These are phyloP conservation scores for Meda fulgida DNA, from an alignment of 2,797 vertebrate species.

Conservation along the genomic window DNA sequence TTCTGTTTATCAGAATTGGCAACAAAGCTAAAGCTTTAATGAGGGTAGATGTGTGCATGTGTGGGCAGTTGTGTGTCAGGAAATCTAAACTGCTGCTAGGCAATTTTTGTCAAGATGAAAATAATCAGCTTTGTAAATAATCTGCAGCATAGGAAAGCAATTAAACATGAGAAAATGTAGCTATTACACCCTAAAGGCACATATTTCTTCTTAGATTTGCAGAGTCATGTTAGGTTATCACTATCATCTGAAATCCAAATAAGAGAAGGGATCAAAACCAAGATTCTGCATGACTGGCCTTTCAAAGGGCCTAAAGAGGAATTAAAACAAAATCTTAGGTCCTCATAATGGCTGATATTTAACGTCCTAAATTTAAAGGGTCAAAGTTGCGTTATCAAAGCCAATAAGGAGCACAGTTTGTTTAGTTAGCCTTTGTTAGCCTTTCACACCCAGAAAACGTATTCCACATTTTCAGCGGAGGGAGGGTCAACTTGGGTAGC, in stretches of 20 bases:
- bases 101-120: constrained; percentile 47
- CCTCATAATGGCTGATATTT: not conserved
- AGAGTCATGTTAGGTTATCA: constrained; percentile 34
- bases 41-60: constrained; percentile 15
- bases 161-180: constrained; percentile 28
- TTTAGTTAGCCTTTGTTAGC: too few species aligned
- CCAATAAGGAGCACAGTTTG: too few species aligned
- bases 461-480: too few species aligned
- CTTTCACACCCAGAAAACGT: too few species aligned
- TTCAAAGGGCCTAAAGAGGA: not conserved
- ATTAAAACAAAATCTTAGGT: not conserved
- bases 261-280: not conserved
- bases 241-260: not conserved
- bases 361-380: not conserved
- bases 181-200: constrained; percentile 18
- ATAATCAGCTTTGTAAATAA: constrained; percentile 45
- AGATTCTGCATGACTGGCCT: not conserved
- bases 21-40: not conserved
- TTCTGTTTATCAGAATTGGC: not conserved
- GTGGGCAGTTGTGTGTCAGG: constrained; percentile 18
- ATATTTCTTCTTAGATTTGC: not conserved
- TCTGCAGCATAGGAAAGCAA: constrained; percentile 19
- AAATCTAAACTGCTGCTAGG: constrained; percentile 18
- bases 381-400: not conserved
- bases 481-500: too few species aligned